Percentiles rank a stretch among this genome's conserved stretches.
Evolutionary conservation across 2,113 vertebrate species (phyloP).

Genomic region (Leptodactylus fuscus): DNA sequence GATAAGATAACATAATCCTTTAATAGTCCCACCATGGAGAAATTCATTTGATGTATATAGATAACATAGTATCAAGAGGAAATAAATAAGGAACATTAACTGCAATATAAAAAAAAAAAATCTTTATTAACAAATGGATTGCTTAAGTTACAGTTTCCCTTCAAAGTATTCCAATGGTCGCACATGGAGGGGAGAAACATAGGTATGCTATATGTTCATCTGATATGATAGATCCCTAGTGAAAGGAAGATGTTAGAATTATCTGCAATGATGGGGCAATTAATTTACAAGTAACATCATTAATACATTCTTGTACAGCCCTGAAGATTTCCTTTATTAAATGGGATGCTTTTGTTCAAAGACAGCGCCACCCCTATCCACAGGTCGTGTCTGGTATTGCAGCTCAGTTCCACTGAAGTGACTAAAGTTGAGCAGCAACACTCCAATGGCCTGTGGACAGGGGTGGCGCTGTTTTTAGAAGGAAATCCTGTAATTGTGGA

Average conservation of each 20-base stretch:
- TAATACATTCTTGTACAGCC: neutral
- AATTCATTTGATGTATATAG: too few species aligned
- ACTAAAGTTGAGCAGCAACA: too few species aligned
- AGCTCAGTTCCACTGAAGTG: too few species aligned
- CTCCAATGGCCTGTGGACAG: too few species aligned
- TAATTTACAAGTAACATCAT: neutral
- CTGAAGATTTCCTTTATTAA: neutral
- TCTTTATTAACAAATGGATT: conserved; percentile 9
- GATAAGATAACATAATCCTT: too few species aligned
- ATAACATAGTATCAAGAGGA: too few species aligned
- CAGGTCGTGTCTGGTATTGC: too few species aligned
- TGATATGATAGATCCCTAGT: neutral
- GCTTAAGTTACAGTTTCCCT: neutral
- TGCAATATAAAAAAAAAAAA: neutral
- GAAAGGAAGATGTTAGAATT: neutral
- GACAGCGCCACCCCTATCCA: too few species aligned
- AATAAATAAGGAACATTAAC: neutral
- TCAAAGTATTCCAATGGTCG: neutral
- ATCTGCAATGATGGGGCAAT: neutral
- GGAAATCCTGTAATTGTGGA: too few species aligned
- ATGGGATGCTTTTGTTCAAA: too few species aligned
- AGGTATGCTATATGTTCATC: neutral
- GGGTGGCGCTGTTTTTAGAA: too few species aligned
- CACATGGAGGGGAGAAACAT: neutral
- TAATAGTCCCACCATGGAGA: too few species aligned